Evolutionary conservation across 2,888 invertebrate genomes (phyloP).

Genomic region (Sesamia inferens): DNA sequence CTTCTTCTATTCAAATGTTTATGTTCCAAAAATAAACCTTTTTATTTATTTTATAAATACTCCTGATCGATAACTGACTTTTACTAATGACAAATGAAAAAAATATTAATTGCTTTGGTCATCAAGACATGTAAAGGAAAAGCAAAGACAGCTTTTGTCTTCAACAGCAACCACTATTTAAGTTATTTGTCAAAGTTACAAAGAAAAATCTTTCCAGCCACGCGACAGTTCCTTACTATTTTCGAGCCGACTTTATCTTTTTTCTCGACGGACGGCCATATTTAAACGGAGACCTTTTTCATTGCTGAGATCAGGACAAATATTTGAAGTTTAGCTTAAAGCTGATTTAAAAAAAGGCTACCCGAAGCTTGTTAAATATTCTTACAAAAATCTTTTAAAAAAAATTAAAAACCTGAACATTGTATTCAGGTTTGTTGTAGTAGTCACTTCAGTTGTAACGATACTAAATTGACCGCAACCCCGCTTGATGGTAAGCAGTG

Average conservation of each 20-base stretch:
- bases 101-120: not conserved
- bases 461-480: no score
- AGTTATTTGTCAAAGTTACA: not conserved
- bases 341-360: slow-evolving; percentile 22
- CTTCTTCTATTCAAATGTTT: no score
- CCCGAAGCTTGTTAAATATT: not conserved
- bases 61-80: no score
- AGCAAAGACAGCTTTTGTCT: not conserved
- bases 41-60: no score
- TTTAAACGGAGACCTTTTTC: not conserved
- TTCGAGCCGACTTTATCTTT: not conserved
- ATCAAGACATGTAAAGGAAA: not conserved
- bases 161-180: not conserved
- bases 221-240: not conserved
- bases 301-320: slow-evolving; percentile 7
- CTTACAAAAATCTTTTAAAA: not conserved
- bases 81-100: not conserved
- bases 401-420: not conserved
- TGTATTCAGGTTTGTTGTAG: not conserved
- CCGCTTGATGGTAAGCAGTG: no score
- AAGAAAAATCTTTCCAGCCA: not conserved
- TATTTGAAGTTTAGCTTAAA: slow-evolving; percentile 19
- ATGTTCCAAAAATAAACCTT: no score
- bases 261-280: not conserved
- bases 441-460: no score